Evolutionary conservation across 2,113 vertebrate genomes (phyloP).

Genomic region (Diglossa brunneiventris): DNA sequence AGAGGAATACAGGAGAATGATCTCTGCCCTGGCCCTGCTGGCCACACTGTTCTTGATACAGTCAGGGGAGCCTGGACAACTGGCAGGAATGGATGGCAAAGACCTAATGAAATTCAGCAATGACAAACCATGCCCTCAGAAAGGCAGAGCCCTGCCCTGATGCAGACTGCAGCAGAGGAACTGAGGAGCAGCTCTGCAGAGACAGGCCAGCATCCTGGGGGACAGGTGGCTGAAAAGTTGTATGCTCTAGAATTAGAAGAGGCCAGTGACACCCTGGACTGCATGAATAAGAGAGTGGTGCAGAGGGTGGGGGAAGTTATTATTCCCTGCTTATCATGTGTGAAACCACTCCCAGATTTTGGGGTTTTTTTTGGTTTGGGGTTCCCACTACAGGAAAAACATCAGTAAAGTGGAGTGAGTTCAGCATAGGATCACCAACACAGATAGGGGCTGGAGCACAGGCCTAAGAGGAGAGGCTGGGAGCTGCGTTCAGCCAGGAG

Average conservation of each 20-base stretch:
- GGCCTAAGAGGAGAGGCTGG: background rate
- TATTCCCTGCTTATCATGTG: background rate
- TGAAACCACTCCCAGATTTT: background rate
- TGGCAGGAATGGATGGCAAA: background rate
- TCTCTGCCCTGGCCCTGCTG: background rate
- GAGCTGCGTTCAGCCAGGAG: background rate
- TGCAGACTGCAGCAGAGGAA: background rate
- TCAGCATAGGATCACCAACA: background rate
- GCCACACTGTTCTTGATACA: background rate
- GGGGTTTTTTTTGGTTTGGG: background rate
- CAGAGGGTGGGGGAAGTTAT: background rate
- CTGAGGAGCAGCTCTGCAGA: background rate
- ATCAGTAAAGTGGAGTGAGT: background rate
- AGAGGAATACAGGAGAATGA: accelerated
- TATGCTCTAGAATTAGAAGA: background rate
- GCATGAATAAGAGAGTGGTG: background rate
- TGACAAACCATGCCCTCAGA: background rate
- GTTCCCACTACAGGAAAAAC: background rate
- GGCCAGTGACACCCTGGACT: background rate
- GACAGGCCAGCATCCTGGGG: background rate
- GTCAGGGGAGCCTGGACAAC: background rate
- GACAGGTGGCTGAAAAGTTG: background rate
- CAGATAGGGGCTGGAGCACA: background rate
- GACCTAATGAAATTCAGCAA: background rate
- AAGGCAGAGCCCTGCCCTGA: background rate